These are phyloP conservation scores for Chondrilla cf. caribensis DNA, from an alignment of 37 sponge, comb jelly and placozoan species.

Conservation along the genomic window DNA sequence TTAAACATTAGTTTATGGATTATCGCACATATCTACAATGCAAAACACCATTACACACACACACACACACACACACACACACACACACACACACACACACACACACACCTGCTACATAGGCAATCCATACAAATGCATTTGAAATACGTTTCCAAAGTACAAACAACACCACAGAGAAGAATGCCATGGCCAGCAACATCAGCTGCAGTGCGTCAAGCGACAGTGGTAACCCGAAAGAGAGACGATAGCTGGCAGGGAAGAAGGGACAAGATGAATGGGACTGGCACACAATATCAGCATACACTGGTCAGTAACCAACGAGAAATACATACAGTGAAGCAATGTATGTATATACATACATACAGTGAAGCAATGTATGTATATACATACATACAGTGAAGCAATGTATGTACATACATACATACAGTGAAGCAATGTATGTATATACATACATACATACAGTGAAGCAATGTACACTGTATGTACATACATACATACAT, in stretches of 20 bases:
- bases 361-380: too few relatives aligned
- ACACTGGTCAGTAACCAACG: too few relatives aligned
- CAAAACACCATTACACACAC: background rate
- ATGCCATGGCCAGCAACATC: background rate
- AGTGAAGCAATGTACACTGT: too few relatives aligned
- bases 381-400: too few relatives aligned
- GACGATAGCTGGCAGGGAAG: background rate
- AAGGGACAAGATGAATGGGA: too few relatives aligned
- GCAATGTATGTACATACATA: background rate
- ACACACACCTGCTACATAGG: background rate
- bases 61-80: slow-evolving; percentile 20
- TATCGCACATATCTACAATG: background rate
- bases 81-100: slow-evolving; percentile 21
- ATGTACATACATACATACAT: too few relatives aligned
- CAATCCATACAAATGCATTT: background rate
- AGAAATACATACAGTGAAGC: too few relatives aligned
- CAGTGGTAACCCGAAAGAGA: background rate
- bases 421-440: background rate
- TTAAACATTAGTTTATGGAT: background rate
- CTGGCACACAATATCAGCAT: too few relatives aligned
- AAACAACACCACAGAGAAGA: slow-evolving; percentile 13
- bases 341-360: too few relatives aligned
- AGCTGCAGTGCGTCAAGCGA: background rate
- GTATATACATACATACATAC: too few relatives aligned
- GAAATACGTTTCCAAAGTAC: background rate